Base-by-base conservation (phyloP, 2,888 invertebrate genomes). In the Ormyrus labotus region DNA sequence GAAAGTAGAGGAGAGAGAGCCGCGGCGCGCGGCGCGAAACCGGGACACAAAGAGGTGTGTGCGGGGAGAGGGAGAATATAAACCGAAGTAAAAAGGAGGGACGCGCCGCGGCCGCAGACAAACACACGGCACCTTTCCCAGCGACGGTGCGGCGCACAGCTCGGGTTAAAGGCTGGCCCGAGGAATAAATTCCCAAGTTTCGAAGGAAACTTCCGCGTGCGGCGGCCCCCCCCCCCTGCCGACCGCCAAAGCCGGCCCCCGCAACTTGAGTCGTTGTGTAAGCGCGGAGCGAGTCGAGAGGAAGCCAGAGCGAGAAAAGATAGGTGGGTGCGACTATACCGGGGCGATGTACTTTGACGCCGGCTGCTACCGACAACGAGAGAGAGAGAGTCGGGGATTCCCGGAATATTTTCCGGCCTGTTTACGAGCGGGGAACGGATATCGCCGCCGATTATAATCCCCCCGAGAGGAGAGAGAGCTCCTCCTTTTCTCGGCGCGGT, bases 131-230 rank as follows among this genome's bases (percentile, higher is more conserved):
- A 77, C 78, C 82, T 82, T 83, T 84, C 78, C 70, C 81, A 79
- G 71, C 71, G 58, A 13, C 13, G 9, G 55, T n/a, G 61, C 55
- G 19, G 19, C 19, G 19, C 19, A 19, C 19, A 19, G 13, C 74
- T 57, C 50, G 50, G 69, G 76, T 69, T 76, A 76, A 76, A 70
- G 78, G 78, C 19, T 69, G 9, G 60, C 55, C 76, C 83, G 73
- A 75, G 81, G 83, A 86, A 86, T 87, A 86, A 86, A 87, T 86
- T 86, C 80, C 75, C 82, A 86, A 87, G 85, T 86, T 87, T 86
- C 84, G 84, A 84, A 84, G 85, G 83, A 82, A 85, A 84, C 84
- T 83, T 80, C 79, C 83, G 73, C 81, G 81, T 79, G 80, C 79
- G 67, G 69, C 69, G 61, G 70, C 61, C 60, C 19, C 61, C 55